Conservation (phyloP, 1,140 invertebrate species). For the Ips nitidus region DNA sequence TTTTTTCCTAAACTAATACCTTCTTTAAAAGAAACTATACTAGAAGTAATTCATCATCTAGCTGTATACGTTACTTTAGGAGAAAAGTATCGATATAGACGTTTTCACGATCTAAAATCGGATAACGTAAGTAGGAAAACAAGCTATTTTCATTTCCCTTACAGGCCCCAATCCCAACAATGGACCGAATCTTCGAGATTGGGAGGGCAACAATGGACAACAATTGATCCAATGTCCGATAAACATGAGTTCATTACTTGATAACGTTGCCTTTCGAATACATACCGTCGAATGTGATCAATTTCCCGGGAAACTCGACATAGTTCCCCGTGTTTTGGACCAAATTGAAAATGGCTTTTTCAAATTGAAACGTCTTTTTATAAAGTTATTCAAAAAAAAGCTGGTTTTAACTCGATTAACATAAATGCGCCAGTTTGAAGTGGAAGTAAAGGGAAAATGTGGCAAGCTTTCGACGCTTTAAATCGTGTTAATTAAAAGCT, state of each 20-base stretch:
- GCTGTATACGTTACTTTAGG: no score
- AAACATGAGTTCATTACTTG: conserved; percentile 47
- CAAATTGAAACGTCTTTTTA: conserved; percentile 1
- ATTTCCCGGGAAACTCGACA: conserved; percentile 33
- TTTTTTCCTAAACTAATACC: no score
- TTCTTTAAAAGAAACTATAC: no score
- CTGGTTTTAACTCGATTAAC: background rate
- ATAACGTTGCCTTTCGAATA: conserved; percentile 41
- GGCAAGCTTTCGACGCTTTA: conserved; percentile 1
- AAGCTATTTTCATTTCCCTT: conserved; percentile 46
- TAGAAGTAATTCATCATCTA: no score
- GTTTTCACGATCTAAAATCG: conserved; percentile 19
- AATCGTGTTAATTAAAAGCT: conserved; percentile 10
- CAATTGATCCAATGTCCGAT: conserved; percentile 45
- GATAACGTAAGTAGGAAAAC: conserved; percentile 38
- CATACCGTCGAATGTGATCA: conserved; percentile 27
- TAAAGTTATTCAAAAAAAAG: background rate
- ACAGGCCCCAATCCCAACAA: conserved; percentile 35
- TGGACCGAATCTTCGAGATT: conserved; percentile 40
- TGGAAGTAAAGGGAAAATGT: background rate
- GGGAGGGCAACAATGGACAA: conserved; percentile 44
- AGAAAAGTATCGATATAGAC: background rate
- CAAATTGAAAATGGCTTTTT: conserved; percentile 15
- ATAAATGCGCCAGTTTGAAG: background rate
- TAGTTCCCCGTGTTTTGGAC: conserved; percentile 20